Evolutionary conservation across 2,113 vertebrate genomes (phyloP).

Genomic region (Pelecanus crispus): DNA sequence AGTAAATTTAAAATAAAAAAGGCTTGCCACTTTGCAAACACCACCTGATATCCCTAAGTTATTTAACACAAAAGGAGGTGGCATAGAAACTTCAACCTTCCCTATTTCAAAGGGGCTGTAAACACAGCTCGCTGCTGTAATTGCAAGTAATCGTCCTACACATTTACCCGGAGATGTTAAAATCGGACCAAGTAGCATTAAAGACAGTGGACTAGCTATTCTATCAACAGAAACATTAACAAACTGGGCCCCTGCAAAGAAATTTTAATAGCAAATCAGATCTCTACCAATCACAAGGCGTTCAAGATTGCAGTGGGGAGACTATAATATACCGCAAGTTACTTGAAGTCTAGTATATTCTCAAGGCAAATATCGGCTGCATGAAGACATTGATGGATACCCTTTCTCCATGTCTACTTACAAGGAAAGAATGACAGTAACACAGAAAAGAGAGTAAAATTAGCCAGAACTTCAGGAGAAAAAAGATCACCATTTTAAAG

Average conservation of each 20-base stretch:
- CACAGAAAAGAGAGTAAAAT: neutral
- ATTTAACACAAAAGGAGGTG: neutral
- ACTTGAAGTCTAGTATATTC: neutral
- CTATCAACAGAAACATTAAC: neutral
- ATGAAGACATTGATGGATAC: neutral
- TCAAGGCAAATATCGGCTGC: neutral
- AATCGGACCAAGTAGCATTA: neutral
- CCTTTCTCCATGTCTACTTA: neutral
- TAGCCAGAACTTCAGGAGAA: neutral
- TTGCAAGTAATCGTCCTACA: neutral
- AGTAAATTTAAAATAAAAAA: neutral
- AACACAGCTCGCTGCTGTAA: neutral
- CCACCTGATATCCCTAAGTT: neutral
- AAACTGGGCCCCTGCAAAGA: neutral
- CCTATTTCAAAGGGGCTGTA: neutral
- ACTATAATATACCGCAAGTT: neutral
- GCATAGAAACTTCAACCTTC: neutral
- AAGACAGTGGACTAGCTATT: neutral
- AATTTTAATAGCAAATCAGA: neutral
- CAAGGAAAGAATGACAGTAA: neutral
- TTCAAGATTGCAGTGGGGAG: neutral
- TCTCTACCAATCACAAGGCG: neutral
- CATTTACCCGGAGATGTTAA: neutral
- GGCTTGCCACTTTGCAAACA: neutral
- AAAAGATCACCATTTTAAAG: neutral